These are phyloP conservation scores for Eurystomus glaucurus DNA, from an alignment of 2,797 vertebrate species.

Conservation along the genomic window DNA sequence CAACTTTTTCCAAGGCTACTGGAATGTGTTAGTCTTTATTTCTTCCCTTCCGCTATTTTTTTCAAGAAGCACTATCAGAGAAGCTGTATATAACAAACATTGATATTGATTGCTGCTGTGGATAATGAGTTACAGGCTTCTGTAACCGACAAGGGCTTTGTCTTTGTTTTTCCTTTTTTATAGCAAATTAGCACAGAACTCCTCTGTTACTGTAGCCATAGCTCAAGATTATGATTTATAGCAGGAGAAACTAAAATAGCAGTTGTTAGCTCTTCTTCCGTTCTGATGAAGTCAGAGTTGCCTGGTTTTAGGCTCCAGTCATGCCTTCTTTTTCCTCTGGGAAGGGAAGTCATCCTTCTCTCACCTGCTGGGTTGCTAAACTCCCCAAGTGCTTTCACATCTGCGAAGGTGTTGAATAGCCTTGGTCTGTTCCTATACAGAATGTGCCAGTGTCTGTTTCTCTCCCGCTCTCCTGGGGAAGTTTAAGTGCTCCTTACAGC, in stretches of 20 bases:
- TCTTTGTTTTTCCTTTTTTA: rapidly evolving
- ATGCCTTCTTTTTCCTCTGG: not conserved
- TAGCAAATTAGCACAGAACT: not conserved
- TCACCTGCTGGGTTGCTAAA: not conserved
- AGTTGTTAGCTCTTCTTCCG: not conserved
- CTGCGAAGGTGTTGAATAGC: not conserved
- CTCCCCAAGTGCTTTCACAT: not conserved
- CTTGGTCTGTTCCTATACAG: not conserved
- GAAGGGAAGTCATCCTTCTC: not conserved
- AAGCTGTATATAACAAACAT: not conserved
- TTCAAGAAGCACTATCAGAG: not conserved
- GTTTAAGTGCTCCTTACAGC: not conserved
- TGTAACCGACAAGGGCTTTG: not conserved
- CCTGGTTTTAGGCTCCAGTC: not conserved
- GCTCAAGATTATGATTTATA: not conserved
- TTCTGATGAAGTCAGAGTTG: not conserved
- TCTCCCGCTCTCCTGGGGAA: not conserved
- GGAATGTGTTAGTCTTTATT: constrained; percentile 37
- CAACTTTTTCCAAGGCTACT: constrained; percentile 48
- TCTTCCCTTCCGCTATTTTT: not conserved
- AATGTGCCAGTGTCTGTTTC: not conserved
- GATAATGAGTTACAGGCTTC: not conserved
- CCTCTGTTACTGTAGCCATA: not conserved
- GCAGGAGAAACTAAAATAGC: not conserved
- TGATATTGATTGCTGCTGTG: not conserved